Percentiles rank a stretch among this genome's conserved stretches.
Evolutionary conservation across 2,888 invertebrate species (phyloP).

Genomic region (Nebria salina): DNA sequence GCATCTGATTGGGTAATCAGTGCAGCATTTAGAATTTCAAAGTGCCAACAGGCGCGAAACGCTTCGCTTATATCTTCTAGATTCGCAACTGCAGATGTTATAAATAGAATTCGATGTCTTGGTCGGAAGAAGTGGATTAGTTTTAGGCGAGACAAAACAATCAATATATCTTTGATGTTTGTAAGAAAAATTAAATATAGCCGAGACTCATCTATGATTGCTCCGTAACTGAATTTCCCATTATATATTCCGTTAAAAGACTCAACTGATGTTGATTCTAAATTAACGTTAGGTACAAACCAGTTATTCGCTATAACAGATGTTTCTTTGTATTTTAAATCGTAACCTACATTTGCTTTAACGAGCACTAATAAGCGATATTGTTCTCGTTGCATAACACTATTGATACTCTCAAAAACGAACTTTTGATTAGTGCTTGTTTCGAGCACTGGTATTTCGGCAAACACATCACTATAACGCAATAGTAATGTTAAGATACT

Average conservation of each 20-base stretch:
- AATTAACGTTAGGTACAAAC: conserved; percentile 11
- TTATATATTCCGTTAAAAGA: conserved; percentile 29
- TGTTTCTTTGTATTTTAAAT: conserved; percentile 16
- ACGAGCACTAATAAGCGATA: conserved; percentile 22
- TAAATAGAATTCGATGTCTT: conserved; percentile 62
- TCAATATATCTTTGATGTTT: conserved; percentile 10
- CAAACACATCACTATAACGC: neutral
- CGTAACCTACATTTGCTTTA: conserved; percentile 9
- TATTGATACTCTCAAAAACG: neutral
- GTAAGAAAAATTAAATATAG: conserved; percentile 33
- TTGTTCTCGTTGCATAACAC: conserved; percentile 6
- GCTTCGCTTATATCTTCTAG: conserved; percentile 62
- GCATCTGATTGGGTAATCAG: conserved; percentile 50
- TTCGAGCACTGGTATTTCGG: neutral
- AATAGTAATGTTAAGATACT: neutral
- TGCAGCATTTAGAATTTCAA: conserved; percentile 53
- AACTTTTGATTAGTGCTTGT: neutral
- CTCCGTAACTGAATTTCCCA: conserved; percentile 26
- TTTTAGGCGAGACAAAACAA: conserved; percentile 55
- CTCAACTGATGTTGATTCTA: conserved; percentile 22
- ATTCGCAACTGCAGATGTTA: conserved; percentile 59
- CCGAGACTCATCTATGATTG: conserved; percentile 27
- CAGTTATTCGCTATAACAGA: neutral
- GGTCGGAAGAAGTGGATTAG: conserved; percentile 64
- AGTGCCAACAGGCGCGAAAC: conserved; percentile 62